phyloP scores from a whole-genome alignment of 2,797 vertebrate genomes.

The Moxostoma hubbsi region DNA sequence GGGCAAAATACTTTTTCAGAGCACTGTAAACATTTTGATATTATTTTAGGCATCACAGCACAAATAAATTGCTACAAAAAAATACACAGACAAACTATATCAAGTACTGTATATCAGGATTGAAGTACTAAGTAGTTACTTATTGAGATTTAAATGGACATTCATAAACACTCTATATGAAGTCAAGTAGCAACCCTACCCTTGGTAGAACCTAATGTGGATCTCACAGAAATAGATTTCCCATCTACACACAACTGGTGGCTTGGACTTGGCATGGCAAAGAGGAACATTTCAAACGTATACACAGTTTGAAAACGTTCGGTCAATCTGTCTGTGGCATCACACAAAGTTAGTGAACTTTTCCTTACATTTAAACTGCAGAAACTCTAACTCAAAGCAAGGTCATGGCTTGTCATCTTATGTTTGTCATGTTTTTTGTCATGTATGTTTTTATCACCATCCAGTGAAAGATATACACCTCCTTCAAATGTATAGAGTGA shows the following conservation, averaged over 20 bases:
- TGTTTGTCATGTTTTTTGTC: constrained; percentile 28
- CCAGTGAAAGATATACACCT: constrained; percentile 29
- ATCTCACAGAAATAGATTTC: no score
- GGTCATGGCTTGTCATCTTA: constrained; percentile 13
- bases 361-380: neutral
- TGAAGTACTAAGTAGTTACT: no score
- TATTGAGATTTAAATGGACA: no score
- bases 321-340: neutral
- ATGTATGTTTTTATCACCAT: constrained; percentile 15
- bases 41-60: no score
- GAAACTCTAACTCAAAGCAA: neutral
- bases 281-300: neutral
- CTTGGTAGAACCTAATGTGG: no score
- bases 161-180: no score
- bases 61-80: no score
- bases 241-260: neutral
- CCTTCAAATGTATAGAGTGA: constrained; percentile 17
- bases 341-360: neutral
- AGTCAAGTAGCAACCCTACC: no score
- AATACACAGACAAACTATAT: no score
- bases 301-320: neutral
- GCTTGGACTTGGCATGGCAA: neutral
- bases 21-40: no score
- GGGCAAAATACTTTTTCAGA: no score
- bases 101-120: no score